Evolutionary conservation across 2,888 invertebrate genomes (phyloP), one percentile per base, ranked within the genome.

Genomic region (Allacma fusca): DNA sequence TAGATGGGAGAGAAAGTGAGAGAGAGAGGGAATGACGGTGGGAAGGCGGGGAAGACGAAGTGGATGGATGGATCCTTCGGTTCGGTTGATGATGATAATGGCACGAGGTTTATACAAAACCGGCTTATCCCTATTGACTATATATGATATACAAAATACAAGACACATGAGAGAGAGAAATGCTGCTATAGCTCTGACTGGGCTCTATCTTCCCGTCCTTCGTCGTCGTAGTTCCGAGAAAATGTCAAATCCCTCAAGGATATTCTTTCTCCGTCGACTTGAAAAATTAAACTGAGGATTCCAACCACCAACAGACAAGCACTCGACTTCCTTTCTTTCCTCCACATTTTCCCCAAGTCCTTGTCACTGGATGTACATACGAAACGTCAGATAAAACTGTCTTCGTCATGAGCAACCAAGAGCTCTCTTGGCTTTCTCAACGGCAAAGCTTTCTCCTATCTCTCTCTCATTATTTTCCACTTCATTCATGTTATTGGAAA

Each of bases 171-270:
- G 9, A 68, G 9, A 68, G 19, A 29, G 12, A 40, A 68, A 23
- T 69, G 70, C 43, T 5, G 70, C 70, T 28, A 57, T 57, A 72
- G 67, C 29, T 19, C 1, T 34, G 67, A 34, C 67, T 29, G 34
- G 29, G n/a, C 72, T 72, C 59, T 72, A 59, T 57, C 72, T 72
- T 23, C 21, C 59, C 64, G 73, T 73, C 62, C 74, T 65, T 70
- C 69, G 44, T 43, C 44, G 23, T 72, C 34, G 70, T 72, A 44
- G 57, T 74, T 64, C 74, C 64, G 59, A 73, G 73, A 77, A 77
- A 77, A 77, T 77, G 77, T 77, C 77, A 77, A 77, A 77, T 75
- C 78, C 78, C 78, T 71, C 71, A 70, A 78, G 78, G 75, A 75
- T 70, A 78, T 78, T 78, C 75, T 75, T 75, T 71, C 75, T 75